These are phyloP conservation scores for Hyles vespertilio DNA, from an alignment of 1,140 invertebrate species.

Conservation along the genomic window DNA sequence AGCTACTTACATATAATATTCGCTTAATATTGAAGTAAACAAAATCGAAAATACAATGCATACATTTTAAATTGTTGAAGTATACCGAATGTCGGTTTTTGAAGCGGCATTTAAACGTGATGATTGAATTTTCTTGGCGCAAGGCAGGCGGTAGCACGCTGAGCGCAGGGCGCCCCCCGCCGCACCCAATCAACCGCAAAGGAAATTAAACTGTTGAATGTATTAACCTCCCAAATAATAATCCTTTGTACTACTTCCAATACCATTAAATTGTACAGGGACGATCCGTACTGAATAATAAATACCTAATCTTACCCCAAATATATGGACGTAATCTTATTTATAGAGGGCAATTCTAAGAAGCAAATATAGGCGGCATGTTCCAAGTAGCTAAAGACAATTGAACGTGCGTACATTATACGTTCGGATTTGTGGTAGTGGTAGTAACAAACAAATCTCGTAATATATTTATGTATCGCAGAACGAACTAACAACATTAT, in stretches of 20 bases:
- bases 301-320: slow-evolving; percentile 15
- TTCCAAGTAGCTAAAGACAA: no score
- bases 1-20: not conserved
- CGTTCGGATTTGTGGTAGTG: no score
- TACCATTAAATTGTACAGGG: slow-evolving; percentile 8
- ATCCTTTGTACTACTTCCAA: slow-evolving; percentile 30
- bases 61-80: not conserved
- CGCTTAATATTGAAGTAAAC: not conserved
- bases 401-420: no score
- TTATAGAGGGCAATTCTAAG: not conserved
- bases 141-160: slow-evolving; percentile 4
- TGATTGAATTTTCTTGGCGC: slow-evolving; percentile 25
- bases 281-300: slow-evolving; percentile 9
- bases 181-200: slow-evolving; percentile 41
- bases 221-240: slow-evolving; percentile 39
- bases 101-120: slow-evolving; percentile 15
- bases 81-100: slow-evolving; percentile 4
- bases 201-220: slow-evolving; percentile 49
- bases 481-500: no score
- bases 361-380: not conserved
- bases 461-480: no score
- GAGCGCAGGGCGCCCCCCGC: slow-evolving; percentile 14
- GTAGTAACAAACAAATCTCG: no score
- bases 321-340: slow-evolving; percentile 10
- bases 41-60: not conserved